Evolutionary conservation across 2,888 invertebrate genomes (phyloP).

Genomic region (Chloroclysta siterata): DNA sequence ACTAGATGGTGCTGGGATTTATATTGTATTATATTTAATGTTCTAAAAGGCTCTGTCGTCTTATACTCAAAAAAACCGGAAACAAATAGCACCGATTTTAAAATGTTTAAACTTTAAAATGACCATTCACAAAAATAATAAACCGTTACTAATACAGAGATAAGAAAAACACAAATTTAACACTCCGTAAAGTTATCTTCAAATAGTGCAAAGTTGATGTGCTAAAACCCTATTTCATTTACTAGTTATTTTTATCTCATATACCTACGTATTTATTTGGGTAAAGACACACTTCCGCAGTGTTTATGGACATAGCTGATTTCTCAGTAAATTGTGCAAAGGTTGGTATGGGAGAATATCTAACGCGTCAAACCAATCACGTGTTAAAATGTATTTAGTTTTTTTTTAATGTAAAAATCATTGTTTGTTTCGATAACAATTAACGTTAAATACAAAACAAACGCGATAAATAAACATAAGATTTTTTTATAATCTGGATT

Average conservation of each 20-base stretch:
- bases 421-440: no score
- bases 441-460: no score
- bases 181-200: constrained; percentile 6
- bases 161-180: constrained; percentile 6
- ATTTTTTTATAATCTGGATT: no score
- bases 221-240: constrained; percentile 5
- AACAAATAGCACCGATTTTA: constrained; percentile 8
- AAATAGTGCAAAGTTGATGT: not conserved
- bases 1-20: no score
- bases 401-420: no score
- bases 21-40: no score
- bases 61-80: not conserved
- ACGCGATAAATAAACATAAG: no score
- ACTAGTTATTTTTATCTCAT: not conserved
- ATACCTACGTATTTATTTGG: not conserved
- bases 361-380: no score
- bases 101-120: constrained; percentile 3
- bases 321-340: not conserved
- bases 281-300: not conserved
- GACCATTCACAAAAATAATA: not conserved
- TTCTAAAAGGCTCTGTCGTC: no score
- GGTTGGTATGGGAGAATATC: not conserved
- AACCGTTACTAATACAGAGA: constrained; percentile 16
- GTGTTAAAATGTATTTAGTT: no score
- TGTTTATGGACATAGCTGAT: not conserved